These are phyloP conservation scores for Scrobipalpa costella DNA, from an alignment of 2,888 invertebrate genomes.

Conservation along the genomic window DNA sequence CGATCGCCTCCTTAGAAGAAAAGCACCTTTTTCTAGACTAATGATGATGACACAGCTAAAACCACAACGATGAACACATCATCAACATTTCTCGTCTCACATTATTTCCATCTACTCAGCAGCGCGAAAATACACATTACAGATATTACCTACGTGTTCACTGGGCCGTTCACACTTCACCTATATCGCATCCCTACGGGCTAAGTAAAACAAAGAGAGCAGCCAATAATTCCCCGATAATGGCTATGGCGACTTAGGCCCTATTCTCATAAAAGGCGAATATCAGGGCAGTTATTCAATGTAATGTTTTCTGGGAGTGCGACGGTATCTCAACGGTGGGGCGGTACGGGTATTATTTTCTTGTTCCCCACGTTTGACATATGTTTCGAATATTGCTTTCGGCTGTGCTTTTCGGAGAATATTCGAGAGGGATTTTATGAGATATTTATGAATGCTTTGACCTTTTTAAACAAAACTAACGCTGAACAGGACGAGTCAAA, in stretches of 20 bases:
- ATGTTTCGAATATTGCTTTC: conserved; percentile 31
- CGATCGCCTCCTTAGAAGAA: too few relatives aligned
- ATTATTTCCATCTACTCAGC: not conserved
- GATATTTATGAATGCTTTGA: not conserved
- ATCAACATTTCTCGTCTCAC: not conserved
- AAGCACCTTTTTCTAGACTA: too few relatives aligned
- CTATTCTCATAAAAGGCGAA: conserved; percentile 40
- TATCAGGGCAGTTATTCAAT: conserved; percentile 45
- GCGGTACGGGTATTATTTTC: conserved; percentile 29
- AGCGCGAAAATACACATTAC: not conserved
- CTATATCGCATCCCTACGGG: conserved; percentile 32
- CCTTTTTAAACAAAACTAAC: not conserved
- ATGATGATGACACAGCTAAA: not conserved
- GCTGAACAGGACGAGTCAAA: too few relatives aligned
- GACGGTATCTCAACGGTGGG: conserved; percentile 35
- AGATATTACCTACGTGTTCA: conserved; percentile 12
- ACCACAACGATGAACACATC: not conserved
- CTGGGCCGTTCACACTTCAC: conserved; percentile 17
- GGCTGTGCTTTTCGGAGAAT: conserved; percentile 31
- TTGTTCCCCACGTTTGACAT: conserved; percentile 29
- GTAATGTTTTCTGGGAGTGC: conserved; percentile 39
- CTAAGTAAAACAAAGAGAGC: conserved; percentile 48
- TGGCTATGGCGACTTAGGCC: conserved; percentile 45
- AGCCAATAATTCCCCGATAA: conserved; percentile 54
- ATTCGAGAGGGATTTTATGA: conserved; percentile 29